Evolutionary conservation across 2,113 vertebrate species (phyloP), one percentile per base, ranked within the genome.

Genomic region (Isurus oxyrinchus): DNA sequence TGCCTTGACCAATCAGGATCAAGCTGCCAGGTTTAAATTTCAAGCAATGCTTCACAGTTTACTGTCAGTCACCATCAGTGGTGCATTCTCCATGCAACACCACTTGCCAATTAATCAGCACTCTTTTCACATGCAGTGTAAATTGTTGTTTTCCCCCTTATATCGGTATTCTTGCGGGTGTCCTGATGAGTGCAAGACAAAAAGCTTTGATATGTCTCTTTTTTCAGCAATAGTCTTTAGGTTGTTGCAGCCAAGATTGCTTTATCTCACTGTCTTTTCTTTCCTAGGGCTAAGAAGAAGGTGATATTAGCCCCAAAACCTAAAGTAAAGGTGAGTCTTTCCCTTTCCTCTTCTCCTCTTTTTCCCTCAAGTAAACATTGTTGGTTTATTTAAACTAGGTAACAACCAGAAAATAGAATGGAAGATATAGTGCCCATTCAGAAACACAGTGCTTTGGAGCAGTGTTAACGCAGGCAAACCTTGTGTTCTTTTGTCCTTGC

Each of bases 231-330:
- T 49, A 49, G 0, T 0, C 35, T 23, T 23, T 8, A 76, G n/a
- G 35, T 40, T 63, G 90, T 63, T 94, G 90, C 16, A 63, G 16
- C 66, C 35, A 40, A 19, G 59, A 2, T 94, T 63, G 40, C 35
- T 96, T 59, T 59, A 16, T 59, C 31, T 95, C 40, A 31, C 94
- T 49, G 61, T 44, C 3, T 97, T 93, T 97, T 6, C 1, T 67
- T 96, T 79, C 67, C 40, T 97, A 99, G 99, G 97, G 98, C 98
- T 96, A 99, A 99, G 98, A 99, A 99, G 96, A 99, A 98, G 97
- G 98, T 99, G 96, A 98, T 99, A 96, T 97, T 98, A 94, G 97
- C 98, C 69, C 98, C 99, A 96, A 99, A 99, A 97, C 98, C 98
- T 96, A 99, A 99, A 98, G 98, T 97, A 96, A 99, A 99, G 98